These are phyloP conservation scores for Leucania comma DNA, from an alignment of 2,888 invertebrate genomes.

Conservation along the genomic window DNA sequence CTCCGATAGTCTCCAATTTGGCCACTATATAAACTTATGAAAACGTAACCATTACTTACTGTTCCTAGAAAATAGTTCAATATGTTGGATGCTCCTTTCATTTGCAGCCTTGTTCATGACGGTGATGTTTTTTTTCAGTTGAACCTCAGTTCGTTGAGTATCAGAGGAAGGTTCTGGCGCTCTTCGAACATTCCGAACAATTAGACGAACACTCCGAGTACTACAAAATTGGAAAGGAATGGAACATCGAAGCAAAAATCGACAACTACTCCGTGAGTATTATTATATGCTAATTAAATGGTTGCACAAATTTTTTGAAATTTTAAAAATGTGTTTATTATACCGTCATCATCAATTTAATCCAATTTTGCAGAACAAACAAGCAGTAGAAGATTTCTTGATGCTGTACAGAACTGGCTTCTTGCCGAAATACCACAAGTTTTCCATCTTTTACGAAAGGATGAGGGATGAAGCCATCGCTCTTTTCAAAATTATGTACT, in stretches of 20 bases:
- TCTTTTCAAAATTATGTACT: slow-evolving; percentile 90
- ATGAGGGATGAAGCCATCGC: slow-evolving; percentile 87
- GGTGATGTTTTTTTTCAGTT: slow-evolving; percentile 61
- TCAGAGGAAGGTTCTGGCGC: slow-evolving; percentile 84
- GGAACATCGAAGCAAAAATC: slow-evolving; percentile 80
- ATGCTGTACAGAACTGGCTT: slow-evolving; percentile 83
- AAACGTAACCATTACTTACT: neutral
- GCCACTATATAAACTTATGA: neutral
- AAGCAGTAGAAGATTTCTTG: slow-evolving; percentile 85
- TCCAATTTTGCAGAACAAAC: slow-evolving; percentile 77
- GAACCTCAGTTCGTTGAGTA: slow-evolving; percentile 70
- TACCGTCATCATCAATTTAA: neutral
- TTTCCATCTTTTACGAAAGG: slow-evolving; percentile 87
- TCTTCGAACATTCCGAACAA: slow-evolving; percentile 85
- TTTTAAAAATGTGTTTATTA: neutral
- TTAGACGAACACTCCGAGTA: slow-evolving; percentile 77
- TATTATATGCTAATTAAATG: neutral
- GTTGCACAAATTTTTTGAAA: neutral
- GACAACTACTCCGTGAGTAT: slow-evolving; percentile 81
- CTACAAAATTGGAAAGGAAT: slow-evolving; percentile 79
- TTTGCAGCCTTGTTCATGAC: neutral
- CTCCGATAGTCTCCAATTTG: neutral
- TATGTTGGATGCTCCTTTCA: neutral
- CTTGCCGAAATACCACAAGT: slow-evolving; percentile 86
- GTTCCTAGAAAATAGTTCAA: neutral